These are phyloP conservation scores for Actinia tenebrosa DNA, from an alignment of 64 coral and sea anemone species.

Conservation along the genomic window DNA sequence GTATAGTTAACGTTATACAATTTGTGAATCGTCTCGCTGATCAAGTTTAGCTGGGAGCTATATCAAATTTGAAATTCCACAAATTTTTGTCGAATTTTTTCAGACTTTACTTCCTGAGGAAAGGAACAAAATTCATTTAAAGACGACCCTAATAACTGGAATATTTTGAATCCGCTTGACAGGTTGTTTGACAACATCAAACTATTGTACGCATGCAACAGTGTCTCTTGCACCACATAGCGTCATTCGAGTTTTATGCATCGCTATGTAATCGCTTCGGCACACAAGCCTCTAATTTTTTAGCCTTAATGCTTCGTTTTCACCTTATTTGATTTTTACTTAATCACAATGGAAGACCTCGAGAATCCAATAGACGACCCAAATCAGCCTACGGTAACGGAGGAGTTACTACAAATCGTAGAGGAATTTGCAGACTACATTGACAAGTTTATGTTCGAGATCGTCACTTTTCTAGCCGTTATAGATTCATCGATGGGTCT, in stretches of 20 bases:
- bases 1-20: too few relatives aligned
- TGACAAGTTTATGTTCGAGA: slow-evolving; percentile 97
- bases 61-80: too few relatives aligned
- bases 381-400: slow-evolving; percentile 67
- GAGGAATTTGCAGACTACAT: slow-evolving; percentile 93
- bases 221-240: neutral
- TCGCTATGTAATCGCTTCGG: neutral
- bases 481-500: slow-evolving; percentile 89
- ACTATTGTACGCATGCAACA: neutral
- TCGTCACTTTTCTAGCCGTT: slow-evolving; percentile 86
- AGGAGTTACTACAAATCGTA: slow-evolving; percentile 77
- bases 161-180: neutral
- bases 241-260: neutral
- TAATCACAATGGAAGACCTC: neutral
- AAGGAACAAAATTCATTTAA: neutral
- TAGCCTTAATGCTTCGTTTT: neutral
- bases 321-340: neutral
- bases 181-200: slow-evolving; percentile 15
- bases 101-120: neutral
- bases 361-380: slow-evolving; percentile 34
- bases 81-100: too few relatives aligned
- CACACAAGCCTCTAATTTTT: neutral
- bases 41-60: too few relatives aligned
- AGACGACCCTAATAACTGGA: neutral
- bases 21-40: too few relatives aligned